Evolutionary conservation across 2,888 invertebrate species (phyloP).

Genomic region (Trissolcus japonicus): DNA sequence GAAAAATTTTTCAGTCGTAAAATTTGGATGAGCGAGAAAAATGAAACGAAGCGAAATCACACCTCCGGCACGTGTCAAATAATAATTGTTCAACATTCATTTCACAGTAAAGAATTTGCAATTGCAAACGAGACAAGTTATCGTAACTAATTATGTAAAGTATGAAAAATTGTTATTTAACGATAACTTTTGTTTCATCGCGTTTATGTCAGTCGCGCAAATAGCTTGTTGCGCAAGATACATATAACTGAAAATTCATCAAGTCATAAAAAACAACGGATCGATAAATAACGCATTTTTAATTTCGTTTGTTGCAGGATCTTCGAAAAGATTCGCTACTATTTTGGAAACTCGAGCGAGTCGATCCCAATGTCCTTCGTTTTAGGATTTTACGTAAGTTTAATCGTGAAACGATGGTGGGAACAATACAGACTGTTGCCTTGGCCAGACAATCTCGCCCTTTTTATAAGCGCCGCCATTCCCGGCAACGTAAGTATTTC

Average conservation of each 20-base stretch:
- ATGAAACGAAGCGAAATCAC: not conserved
- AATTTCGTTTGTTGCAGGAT: slow-evolving; percentile 80
- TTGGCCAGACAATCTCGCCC: slow-evolving; percentile 94
- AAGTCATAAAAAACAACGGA: not conserved
- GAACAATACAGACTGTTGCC: slow-evolving; percentile 94
- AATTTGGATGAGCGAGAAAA: too few species aligned
- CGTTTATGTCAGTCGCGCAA: too few species aligned
- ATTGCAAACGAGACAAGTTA: slow-evolving; percentile 20
- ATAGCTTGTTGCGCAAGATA: too few species aligned
- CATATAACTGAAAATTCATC: too few species aligned
- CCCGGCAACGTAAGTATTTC: slow-evolving; percentile 88
- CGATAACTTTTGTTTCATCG: slow-evolving; percentile 17
- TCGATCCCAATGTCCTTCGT: slow-evolving; percentile 97
- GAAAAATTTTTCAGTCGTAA: too few species aligned
- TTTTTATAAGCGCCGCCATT: slow-evolving; percentile 93
- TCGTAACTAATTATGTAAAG: slow-evolving; percentile 13
- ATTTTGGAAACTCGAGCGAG: slow-evolving; percentile 92
- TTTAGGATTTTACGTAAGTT: slow-evolving; percentile 94
- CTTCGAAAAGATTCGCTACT: slow-evolving; percentile 90
- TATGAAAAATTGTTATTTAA: slow-evolving; percentile 26
- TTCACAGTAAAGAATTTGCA: slow-evolving; percentile 29
- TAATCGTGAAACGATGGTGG: slow-evolving; percentile 97
- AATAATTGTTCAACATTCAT: slow-evolving; percentile 25
- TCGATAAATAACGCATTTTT: not conserved
- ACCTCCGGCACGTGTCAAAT: slow-evolving; percentile 3